Evolutionary conservation across 2,113 vertebrate species (phyloP).

Genomic region (Synchiropus splendidus): DNA sequence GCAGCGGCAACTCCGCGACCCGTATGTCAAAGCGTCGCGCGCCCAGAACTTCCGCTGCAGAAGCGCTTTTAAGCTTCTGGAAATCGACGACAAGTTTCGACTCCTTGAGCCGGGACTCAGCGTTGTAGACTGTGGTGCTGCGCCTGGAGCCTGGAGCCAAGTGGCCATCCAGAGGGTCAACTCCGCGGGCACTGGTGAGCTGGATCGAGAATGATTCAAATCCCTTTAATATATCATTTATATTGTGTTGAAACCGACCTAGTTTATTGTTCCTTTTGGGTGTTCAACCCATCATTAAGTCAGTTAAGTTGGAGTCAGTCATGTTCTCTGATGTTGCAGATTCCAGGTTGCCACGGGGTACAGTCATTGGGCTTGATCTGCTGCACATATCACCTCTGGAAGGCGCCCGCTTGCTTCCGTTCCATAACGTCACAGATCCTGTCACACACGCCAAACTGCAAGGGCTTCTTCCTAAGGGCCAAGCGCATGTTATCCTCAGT

Average conservation of each 20-base stretch:
- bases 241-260: no score
- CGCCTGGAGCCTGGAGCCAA: constrained; percentile 94
- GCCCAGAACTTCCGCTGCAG: constrained; percentile 77
- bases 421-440: constrained; percentile 68
- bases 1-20: constrained; percentile 74
- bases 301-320: no score
- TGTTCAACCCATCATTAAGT: no score
- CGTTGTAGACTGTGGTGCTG: constrained; percentile 87
- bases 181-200: constrained; percentile 73
- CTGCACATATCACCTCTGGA: constrained; percentile 73
- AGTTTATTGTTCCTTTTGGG: no score
- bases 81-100: constrained; percentile 71
- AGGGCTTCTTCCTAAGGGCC: constrained; percentile 69
- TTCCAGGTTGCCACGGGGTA: constrained; percentile 62
- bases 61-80: constrained; percentile 89
- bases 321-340: constrained; percentile 60
- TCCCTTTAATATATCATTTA: no score
- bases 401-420: constrained; percentile 78
- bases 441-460: constrained; percentile 56
- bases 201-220: neutral
- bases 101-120: constrained; percentile 72
- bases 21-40: constrained; percentile 79
- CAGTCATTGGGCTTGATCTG: constrained; percentile 83
- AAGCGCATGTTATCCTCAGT: constrained; percentile 80
- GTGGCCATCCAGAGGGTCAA: constrained; percentile 82